Evolutionary conservation across 1,140 invertebrate genomes (phyloP).

Genomic region (Drosophila carrolli): DNA sequence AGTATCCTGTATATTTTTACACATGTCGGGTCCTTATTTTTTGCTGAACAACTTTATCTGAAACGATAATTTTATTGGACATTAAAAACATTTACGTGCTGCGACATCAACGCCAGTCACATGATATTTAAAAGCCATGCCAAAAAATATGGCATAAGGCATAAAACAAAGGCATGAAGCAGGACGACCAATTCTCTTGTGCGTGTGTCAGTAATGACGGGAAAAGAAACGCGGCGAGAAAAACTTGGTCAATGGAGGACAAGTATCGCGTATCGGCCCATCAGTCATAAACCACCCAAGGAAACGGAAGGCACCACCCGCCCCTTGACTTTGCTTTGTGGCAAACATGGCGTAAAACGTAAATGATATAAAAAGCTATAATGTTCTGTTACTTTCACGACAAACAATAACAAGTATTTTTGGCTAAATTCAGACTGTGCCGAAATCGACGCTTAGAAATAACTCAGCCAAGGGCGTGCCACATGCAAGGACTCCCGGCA

Average conservation of each 20-base stretch:
- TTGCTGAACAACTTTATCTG: slow-evolving; percentile 60
- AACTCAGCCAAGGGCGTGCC: slow-evolving; percentile 53
- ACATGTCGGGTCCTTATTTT: slow-evolving; percentile 29
- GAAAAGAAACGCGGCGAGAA: slow-evolving; percentile 17
- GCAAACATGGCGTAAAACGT: slow-evolving; percentile 70
- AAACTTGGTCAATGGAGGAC: slow-evolving; percentile 53
- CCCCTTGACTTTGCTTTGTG: slow-evolving; percentile 42
- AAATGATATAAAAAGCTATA: slow-evolving; percentile 80
- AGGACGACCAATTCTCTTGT: slow-evolving; percentile 34
- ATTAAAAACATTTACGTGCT: slow-evolving; percentile 78
- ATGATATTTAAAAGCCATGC: slow-evolving; percentile 76
- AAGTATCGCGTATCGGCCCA: slow-evolving; percentile 74
- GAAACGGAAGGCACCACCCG: slow-evolving; percentile 16
- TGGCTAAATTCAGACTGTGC: slow-evolving; percentile 46
- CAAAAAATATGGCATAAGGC: slow-evolving; percentile 63
- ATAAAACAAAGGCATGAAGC: slow-evolving; percentile 40
- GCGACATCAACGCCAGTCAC: slow-evolving; percentile 58
- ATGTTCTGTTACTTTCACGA: slow-evolving; percentile 70
- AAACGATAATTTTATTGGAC: slow-evolving; percentile 77
- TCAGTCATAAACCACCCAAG: slow-evolving; percentile 72
- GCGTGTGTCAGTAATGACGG: slow-evolving; percentile 59
- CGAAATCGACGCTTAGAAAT: slow-evolving; percentile 42
- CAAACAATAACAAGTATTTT: slow-evolving; percentile 74
- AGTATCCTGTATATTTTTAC: slow-evolving; percentile 25
- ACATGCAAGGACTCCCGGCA: slow-evolving; percentile 56